Base-by-base conservation (phyloP, 2,113 vertebrate species). In the Ploceus nigricollis region DNA sequence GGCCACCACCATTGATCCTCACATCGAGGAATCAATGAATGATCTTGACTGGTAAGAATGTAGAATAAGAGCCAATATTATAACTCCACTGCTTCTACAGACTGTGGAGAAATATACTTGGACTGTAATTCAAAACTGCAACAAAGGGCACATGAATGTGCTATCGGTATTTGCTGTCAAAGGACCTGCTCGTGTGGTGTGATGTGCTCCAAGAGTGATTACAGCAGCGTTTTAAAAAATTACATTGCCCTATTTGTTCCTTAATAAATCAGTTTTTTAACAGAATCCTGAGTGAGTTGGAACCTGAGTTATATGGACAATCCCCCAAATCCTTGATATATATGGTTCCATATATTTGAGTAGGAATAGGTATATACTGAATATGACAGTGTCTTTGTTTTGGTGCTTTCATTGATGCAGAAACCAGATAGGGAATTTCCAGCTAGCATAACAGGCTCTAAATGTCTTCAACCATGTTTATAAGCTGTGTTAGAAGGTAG, bases 41-140 rank as follows among this genome's bases (percentile, higher is more conserved):
- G 93, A 97, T 89, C 95, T 96, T 95, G 95, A 95, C 94, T 87
- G 50, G 82, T 91, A 96, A 92, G 92, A 97, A 97, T 96, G 95
- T 19, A 79, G 95, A 94, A 76, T 0, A 71, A 93, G 73, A 96
- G 92, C 94, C 94, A 96, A 87, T 92, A 48, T 85, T 92, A 70
- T 81, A 95, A 90, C 71, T 95, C 44, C 4, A 3, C 80, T 92
- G 82, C 64, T 90, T 71, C 93, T 51, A 60, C 90, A 90, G 69
- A 53, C 64, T 48, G 72, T 50, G 80, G 61, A 77, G 89, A 95
- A 96, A 97, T 88, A 63, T 1, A 12, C 42, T 94, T 47, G 31
- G 72, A 82, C 65, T 53, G 57, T 92, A 97, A 96, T 65, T 82
- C 65, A 90, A 94, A 96, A 63, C 94, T 94, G 85, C 87, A 96